Evolutionary conservation across 2,113 vertebrate species (phyloP).

Genomic region (Laticauda colubrina): DNA sequence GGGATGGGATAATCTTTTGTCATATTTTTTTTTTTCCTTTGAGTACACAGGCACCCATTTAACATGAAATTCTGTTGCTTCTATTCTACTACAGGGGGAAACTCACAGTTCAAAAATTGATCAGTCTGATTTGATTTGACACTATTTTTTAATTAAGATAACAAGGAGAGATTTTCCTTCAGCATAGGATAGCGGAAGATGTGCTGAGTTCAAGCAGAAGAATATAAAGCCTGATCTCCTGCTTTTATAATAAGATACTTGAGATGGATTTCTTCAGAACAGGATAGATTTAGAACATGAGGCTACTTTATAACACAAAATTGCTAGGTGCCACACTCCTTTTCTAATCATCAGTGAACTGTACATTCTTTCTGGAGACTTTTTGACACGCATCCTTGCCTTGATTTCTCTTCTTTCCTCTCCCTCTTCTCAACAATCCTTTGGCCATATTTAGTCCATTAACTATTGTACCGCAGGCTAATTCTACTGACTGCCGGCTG

Average conservation of each 20-base stretch:
- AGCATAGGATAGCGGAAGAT: not conserved
- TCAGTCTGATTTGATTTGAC: not conserved
- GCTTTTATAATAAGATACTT: not conserved
- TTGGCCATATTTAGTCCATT: not conserved
- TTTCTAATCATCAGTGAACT: not conserved
- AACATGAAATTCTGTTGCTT: not conserved
- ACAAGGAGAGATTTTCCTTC: not conserved
- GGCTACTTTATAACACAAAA: not conserved
- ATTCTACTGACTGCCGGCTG: too few species aligned
- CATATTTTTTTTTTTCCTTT: not conserved
- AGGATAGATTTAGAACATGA: not conserved
- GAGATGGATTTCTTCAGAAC: not conserved
- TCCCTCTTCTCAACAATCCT: not conserved
- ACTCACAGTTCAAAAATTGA: not conserved
- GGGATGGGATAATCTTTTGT: not conserved
- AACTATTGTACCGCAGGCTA: not conserved
- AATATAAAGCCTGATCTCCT: not conserved
- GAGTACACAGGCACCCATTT: not conserved
- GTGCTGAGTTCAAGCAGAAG: not conserved
- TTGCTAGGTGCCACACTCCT: not conserved
- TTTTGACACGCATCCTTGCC: not conserved
- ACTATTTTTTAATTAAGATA: not conserved
- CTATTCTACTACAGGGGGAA: not conserved
- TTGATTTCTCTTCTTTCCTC: not conserved
- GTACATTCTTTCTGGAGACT: not conserved